Conservation (phyloP, 1,140 invertebrate genomes). For the Hormaphis cornu region DNA sequence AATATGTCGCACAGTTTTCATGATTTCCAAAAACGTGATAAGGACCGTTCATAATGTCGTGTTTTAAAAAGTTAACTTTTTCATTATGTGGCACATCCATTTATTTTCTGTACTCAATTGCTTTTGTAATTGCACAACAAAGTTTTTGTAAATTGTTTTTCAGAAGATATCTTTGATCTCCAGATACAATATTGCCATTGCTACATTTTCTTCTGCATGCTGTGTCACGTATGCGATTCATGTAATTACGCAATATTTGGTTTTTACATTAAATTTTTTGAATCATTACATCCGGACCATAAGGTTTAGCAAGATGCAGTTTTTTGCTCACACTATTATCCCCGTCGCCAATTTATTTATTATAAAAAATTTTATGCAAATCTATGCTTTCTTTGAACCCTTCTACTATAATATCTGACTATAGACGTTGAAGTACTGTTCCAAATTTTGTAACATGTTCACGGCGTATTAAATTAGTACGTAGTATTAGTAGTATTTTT, state of each 20-base stretch:
- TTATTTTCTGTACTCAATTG: too few relatives aligned
- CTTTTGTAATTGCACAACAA: too few relatives aligned
- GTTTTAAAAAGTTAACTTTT: background rate
- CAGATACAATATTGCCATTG: background rate
- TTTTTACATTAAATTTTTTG: background rate
- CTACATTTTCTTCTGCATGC: background rate
- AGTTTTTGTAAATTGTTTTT: too few relatives aligned
- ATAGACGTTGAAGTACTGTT: background rate
- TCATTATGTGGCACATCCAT: too few relatives aligned
- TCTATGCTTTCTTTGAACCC: background rate
- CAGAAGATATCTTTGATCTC: background rate
- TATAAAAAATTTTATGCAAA: background rate
- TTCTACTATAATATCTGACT: too few relatives aligned
- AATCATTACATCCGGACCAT: too few relatives aligned
- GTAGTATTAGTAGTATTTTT: too few relatives aligned
- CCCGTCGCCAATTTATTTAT: background rate
- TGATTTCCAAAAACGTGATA: background rate
- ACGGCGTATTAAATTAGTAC: too few relatives aligned
- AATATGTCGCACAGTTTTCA: background rate
- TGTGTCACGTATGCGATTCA: background rate
- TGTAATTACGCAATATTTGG: background rate
- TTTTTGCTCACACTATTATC: too few relatives aligned
- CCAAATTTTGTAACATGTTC: background rate
- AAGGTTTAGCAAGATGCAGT: background rate
- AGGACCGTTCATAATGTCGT: background rate